phyloP scores from a whole-genome alignment of 2,888 invertebrate genomes.

The Drosophila mulleri region DNA sequence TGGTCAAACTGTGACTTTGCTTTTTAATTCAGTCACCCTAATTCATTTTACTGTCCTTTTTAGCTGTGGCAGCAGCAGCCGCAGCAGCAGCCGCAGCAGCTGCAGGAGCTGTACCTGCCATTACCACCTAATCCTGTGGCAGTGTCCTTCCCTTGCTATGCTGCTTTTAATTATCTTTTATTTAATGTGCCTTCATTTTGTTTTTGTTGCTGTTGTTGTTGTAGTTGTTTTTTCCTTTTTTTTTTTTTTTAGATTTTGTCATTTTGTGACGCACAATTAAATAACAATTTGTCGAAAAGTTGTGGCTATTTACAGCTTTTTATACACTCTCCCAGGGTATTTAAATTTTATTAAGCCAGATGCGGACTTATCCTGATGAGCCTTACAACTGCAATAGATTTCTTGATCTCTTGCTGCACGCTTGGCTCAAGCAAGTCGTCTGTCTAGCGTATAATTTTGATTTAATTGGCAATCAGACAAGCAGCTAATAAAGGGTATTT shows the following conservation, averaged over 20 bases:
- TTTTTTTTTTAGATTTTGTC: slow-evolving; percentile 27
- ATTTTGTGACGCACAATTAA: slow-evolving; percentile 65
- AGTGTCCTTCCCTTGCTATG: slow-evolving; percentile 15
- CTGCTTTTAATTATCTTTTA: slow-evolving; percentile 37
- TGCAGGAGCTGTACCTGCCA: slow-evolving; percentile 25
- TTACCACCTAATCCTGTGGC: slow-evolving; percentile 38
- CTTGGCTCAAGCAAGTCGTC: background rate
- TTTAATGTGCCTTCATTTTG: slow-evolving; percentile 24
- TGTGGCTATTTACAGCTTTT: slow-evolving; percentile 36
- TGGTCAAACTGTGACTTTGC: slow-evolving; percentile 1
- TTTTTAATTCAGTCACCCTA: slow-evolving; percentile 16
- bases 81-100: background rate
- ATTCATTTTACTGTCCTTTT: slow-evolving; percentile 45
- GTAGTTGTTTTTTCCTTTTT: background rate
- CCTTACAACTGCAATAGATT: too few relatives aligned
- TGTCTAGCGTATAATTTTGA: background rate
- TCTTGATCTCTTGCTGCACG: background rate
- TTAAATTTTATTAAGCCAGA: background rate
- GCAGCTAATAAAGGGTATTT: slow-evolving; percentile 14
- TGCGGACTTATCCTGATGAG: too few relatives aligned
- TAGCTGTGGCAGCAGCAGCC: slow-evolving; percentile 1
- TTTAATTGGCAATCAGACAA: slow-evolving; percentile 3
- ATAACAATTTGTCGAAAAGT: slow-evolving; percentile 66
- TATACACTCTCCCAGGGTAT: slow-evolving; percentile 17
- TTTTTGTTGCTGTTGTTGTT: too few relatives aligned